Conservation (phyloP, 1,140 invertebrate genomes). For the Ostrea denselamellosa region DNA sequence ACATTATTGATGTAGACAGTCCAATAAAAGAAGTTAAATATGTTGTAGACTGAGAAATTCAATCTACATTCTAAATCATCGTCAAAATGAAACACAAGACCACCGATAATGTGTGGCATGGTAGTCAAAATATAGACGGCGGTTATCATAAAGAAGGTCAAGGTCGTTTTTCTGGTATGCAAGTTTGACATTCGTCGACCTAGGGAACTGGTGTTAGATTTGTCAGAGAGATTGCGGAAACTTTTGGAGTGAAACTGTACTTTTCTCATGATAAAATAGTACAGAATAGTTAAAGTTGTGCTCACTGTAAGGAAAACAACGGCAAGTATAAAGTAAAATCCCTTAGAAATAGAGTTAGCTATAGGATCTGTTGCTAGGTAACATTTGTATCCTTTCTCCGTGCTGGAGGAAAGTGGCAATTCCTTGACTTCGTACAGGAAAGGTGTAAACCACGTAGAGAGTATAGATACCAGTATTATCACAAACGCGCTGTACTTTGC, state of each 20-base stretch:
- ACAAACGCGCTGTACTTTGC: slow-evolving; percentile 16
- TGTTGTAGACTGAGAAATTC: not conserved
- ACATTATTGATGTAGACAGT: slow-evolving; percentile 49
- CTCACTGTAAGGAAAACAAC: not conserved
- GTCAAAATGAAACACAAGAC: slow-evolving; percentile 42
- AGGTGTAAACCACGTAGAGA: slow-evolving; percentile 28
- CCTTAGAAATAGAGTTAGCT: not conserved
- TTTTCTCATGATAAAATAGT: slow-evolving; percentile 50
- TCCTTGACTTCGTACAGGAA: slow-evolving; percentile 44
- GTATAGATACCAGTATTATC: not conserved
- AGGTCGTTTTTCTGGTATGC: slow-evolving; percentile 46
- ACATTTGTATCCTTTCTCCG: slow-evolving; percentile 22
- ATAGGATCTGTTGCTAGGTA: slow-evolving; percentile 24
- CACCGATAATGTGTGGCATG: slow-evolving; percentile 35
- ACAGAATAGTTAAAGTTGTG: slow-evolving; percentile 9
- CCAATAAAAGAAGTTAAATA: slow-evolving; percentile 49
- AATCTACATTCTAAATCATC: slow-evolving; percentile 45
- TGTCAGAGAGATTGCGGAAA: slow-evolving; percentile 12
- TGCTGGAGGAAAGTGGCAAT: not conserved
- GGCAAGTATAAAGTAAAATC: slow-evolving; percentile 46
- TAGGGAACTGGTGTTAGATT: slow-evolving; percentile 5
- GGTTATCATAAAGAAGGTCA: slow-evolving; percentile 49
- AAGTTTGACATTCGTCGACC: not conserved
- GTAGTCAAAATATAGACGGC: slow-evolving; percentile 47
- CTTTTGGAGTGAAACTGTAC: slow-evolving; percentile 48